Base-by-base conservation (phyloP, 2,888 invertebrate species). In the Calliopum simillimum region DNA sequence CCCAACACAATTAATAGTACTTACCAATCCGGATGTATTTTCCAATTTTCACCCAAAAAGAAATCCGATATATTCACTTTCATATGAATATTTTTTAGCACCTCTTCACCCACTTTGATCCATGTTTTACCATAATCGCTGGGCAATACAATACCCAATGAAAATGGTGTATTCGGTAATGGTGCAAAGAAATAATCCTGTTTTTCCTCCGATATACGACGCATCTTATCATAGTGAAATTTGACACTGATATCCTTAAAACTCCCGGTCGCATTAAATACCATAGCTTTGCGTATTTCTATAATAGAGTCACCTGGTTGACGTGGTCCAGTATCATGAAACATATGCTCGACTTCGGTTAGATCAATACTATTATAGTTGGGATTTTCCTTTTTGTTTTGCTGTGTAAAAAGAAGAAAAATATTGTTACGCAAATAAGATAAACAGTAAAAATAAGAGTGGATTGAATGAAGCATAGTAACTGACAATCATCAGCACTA, bases 281-380 rank as follows among this genome's bases (percentile, higher is more conserved):
- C 94, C 85, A 97, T 88, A 59, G 89, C 89, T 72, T 89, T 85
- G n/a, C 96, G 88, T 25, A 86, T 76, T n/a, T 81, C 75, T 0
- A 85, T 82, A 69, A 93, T 89, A 71, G 88, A 85, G 0, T 88
- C 87, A 3, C 90, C 89, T 0, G 91, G 88, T 75, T 90, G 89
- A 68, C 95, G 89, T 0, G 93, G 90, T 0, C 88, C 89, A 64
- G 89, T 88, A 3, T 90, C 90, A 75, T 89, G 88, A 78, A 94
- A 92, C 25, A 94, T 89, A 75, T 97, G 93, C 84, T 99, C 98
- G 6, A 99, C 94, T 87, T 99, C 98, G 2, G 94, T 92, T 71
- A 99, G 89, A 86, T 99, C 99, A 46, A 99, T 93, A 84, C 97
- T 98, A 86, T 98, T 97, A 87, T 96, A 98, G 85, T 97, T 98